Base-by-base conservation (phyloP, 2,797 vertebrate species). In the Enteromius radiatus region DNA sequence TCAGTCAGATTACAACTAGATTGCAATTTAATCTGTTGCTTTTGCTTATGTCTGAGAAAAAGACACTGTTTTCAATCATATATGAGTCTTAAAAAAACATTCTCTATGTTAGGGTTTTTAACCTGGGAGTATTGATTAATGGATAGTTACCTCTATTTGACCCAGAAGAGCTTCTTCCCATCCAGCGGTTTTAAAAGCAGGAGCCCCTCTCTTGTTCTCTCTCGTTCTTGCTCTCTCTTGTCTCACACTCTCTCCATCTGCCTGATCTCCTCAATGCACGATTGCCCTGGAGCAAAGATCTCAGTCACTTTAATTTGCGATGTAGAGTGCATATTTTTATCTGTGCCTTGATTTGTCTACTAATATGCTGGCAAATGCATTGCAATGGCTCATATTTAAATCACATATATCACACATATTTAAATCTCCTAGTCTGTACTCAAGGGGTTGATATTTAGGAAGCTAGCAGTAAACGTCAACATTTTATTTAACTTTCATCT, bases 321-420 rank as follows among this genome's bases (percentile, higher is more conserved):
- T 52, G 19, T 52, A 33, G 5, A 73, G 47, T 23, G 70, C 6
- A n/a, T 74, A n/a, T 52, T 74, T 74, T 74, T 54, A 33, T 74
- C 70, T 54, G 49, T 1, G 10, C 47, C 47, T n/a, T 14, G 19
- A 52, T 73, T 73, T 21, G 26, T 49, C 69, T 5, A 17, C 26
- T 68, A 68, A 68, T 41, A 43, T 43, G 67, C 41, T 69, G 12
- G 38, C 12, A n/a, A 43, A 14, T 15, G 12, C n/a, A 69, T 17
- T 43, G 12, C 38, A 69, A 43, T 14, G 2, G 6, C 38, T 69
- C 11, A n/a, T n/a, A n/a, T n/a, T n/a, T n/a, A n/a, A n/a, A n/a
- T n/a, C n/a, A n/a, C n/a, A n/a, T n/a, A n/a, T 5, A 33, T n/a
- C n/a, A 8, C 52, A n/a, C 21, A 54, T 54, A 9, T 54, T 52